Evolutionary conservation across 2,888 invertebrate species (phyloP), one percentile per base, ranked within the genome.

Genomic region (Neoitamus cyanurus): DNA sequence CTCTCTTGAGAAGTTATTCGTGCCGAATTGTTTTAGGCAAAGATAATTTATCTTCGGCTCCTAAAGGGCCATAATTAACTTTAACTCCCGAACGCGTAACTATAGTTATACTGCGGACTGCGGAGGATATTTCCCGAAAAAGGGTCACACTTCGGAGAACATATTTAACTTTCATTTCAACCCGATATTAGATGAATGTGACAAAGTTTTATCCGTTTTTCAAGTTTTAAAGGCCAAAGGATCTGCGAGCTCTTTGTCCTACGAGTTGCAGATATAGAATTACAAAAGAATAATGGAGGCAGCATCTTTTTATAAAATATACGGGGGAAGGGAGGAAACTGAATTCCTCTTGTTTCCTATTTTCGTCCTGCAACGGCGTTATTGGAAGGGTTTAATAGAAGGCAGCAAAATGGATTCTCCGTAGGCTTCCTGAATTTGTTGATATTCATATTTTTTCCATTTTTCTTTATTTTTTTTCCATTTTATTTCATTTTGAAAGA

Each of bases 101-200:
- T 58, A 58, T 58, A 25, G 20, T 58, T 58, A 9, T n/a, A n/a
- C n/a, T n/a, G n/a, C n/a, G n/a, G n/a, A n/a, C n/a, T n/a, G n/a
- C n/a, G 1, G 25, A 25, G 58, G 9, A 20, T 58, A 58, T 20
- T 58, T 58, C 58, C 58, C 58, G 1, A 25, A 11, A 58, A 58
- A 58, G 58, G 58, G 58, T 58, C 25, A 9, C 2, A 58, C 58
- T 58, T 58, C 20, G 6, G 58, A 58, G 31, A 34, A 31, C 30
- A 70, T 70, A 70, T 70, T 70, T 70, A 70, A 70, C 70, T 70
- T 70, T 70, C 70, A 34, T 70, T 70, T 30, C 34, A n/a, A 30
- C 34, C n/a, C 70, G 70, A 70, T 34, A 70, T 30, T 70, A 70
- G 70, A 34, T 31, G 70, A 70, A 70, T 31, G 34, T 70, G 30